These are phyloP conservation scores for Mycteria americana DNA, from an alignment of 2,797 vertebrate genomes.

Conservation along the genomic window DNA sequence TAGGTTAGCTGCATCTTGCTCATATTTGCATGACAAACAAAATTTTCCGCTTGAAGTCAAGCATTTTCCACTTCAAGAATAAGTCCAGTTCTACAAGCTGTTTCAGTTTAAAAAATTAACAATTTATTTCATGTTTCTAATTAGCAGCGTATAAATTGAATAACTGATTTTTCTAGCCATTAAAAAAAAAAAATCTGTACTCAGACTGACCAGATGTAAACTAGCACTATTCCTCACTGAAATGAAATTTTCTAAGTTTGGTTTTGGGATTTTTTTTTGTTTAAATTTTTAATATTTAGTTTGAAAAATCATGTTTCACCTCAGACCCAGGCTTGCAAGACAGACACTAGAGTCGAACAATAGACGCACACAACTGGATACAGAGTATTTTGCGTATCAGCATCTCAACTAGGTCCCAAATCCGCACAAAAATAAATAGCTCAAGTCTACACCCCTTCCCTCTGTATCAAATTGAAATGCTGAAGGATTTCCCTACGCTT, in stretches of 20 bases:
- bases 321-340: background rate
- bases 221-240: background rate
- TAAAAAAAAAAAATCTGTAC: background rate
- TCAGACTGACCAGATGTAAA: background rate
- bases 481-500: background rate
- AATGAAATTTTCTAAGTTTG: background rate
- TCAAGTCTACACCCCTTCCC: background rate
- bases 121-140: background rate
- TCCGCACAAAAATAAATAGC: background rate
- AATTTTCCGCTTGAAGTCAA: background rate
- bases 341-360: background rate
- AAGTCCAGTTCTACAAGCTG: background rate
- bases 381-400: background rate
- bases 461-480: rapidly evolving
- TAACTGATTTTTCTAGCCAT: background rate
- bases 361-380: background rate
- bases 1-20: background rate
- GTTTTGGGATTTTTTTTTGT: rapidly evolving
- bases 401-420: background rate
- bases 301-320: background rate
- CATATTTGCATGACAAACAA: slow-evolving; percentile 43
- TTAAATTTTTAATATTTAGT: background rate
- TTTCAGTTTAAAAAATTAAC: background rate
- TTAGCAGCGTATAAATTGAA: background rate
- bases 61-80: background rate